Percentiles rank a stretch among this genome's conserved stretches.
Evolutionary conservation across 2,797 vertebrate species (phyloP).

Genomic region (Mormyrus proboscirostris): DNA sequence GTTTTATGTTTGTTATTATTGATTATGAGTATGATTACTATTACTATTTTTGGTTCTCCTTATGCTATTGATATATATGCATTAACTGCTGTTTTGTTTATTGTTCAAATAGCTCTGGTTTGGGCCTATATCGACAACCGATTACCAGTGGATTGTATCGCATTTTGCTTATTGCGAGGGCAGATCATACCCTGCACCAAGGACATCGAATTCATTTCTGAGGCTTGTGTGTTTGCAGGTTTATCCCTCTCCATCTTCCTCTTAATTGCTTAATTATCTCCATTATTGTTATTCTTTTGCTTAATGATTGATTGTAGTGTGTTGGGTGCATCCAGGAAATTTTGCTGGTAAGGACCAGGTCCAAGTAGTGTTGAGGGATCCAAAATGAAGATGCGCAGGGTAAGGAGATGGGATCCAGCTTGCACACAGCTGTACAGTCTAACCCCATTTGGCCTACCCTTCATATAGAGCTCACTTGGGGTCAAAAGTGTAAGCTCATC

Average conservation of each 20-base stretch:
- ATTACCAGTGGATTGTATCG: background rate
- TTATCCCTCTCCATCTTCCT: background rate
- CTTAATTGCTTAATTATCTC: constrained; percentile 1
- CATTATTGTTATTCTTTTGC: background rate
- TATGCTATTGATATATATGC: constrained; percentile 76
- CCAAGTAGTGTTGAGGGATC: background rate
- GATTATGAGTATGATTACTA: constrained; percentile 68
- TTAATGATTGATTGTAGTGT: background rate
- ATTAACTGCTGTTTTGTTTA: constrained; percentile 65
- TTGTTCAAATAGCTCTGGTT: constrained; percentile 12
- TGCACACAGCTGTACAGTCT: background rate
- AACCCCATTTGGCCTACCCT: background rate
- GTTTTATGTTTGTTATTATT: constrained; percentile 53
- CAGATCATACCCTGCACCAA: background rate
- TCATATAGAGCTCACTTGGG: background rate
- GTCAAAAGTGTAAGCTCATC: background rate
- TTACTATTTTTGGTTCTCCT: constrained; percentile 65
- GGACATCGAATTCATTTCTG: background rate
- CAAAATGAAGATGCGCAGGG: background rate
- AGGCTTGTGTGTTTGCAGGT: background rate
- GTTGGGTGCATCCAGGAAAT: background rate
- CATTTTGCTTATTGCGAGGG: background rate
- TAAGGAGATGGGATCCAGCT: background rate
- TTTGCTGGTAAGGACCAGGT: background rate
- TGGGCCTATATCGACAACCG: constrained; percentile 2